Evolutionary conservation across 2,888 invertebrate genomes (phyloP).

Genomic region (Meta bourneti): DNA sequence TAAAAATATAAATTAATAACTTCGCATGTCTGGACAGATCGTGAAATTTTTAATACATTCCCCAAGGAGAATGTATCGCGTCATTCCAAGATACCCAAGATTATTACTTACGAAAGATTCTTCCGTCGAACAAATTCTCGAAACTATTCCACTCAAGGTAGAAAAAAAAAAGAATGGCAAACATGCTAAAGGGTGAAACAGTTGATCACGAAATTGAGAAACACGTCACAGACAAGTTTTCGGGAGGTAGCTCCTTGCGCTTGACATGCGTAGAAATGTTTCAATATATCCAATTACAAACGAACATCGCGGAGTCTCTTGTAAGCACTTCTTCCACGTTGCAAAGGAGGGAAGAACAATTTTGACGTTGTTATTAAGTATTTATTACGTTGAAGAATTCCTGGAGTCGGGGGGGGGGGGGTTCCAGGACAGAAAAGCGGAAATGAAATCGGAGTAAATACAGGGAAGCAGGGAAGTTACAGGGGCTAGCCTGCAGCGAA

Average conservation of each 20-base stretch:
- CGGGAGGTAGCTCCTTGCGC: not conserved
- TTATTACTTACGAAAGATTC: not conserved
- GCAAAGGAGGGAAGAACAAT: constrained; percentile 33
- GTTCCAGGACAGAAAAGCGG: constrained; percentile 27
- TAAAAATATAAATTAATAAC: not conserved
- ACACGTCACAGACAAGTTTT: too few relatives aligned
- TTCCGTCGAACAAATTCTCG: not conserved
- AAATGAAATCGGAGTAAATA: constrained; percentile 69
- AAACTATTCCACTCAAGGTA: not conserved
- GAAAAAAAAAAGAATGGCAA: not conserved
- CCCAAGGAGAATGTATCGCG: not conserved
- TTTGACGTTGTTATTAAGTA: constrained; percentile 62
- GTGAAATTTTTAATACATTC: not conserved
- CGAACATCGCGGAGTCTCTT: not conserved
- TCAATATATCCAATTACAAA: not conserved
- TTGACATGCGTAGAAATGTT: not conserved
- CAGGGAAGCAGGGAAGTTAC: not conserved
- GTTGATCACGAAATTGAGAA: not conserved
- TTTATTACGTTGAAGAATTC: constrained; percentile 59
- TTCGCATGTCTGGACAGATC: not conserved
- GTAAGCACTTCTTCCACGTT: constrained; percentile 20
- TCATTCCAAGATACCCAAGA: not conserved
- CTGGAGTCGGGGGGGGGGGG: constrained; percentile 6
- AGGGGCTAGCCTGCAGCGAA: constrained; percentile 16
- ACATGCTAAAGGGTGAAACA: not conserved